Evolutionary conservation across 2,888 invertebrate genomes (phyloP), one percentile per base, ranked within the genome.

Genomic region (Aleiodes testaceus): DNA sequence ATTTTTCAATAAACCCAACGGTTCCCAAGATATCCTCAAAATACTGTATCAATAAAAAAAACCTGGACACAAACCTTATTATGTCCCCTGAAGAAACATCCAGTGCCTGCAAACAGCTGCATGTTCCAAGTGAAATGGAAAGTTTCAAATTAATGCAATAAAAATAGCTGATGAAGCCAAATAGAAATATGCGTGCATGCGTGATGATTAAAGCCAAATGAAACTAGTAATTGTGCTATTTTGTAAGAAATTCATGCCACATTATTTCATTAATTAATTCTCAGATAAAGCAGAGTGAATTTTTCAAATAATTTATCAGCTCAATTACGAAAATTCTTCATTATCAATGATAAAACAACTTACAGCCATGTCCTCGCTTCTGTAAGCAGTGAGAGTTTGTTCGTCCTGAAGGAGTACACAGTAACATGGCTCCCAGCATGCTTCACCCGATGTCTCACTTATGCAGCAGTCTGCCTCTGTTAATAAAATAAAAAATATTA

Each of bases 301-400:
- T 12, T 45, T 42, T 52, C 6, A 20, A 63, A 45, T 12, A 44
- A 18, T 59, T 16, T 18, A 47, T 47, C 26, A n/a, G n/a, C n/a
- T n/a, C n/a, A n/a, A n/a, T n/a, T n/a, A n/a, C n/a, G n/a, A n/a
- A 61, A 36, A 26, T 59, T 59, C 59, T 2, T 44, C 44, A 53
- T 20, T 53, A 26, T 55, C 16, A 44, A 2, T 18, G 20, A 73
- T n/a, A n/a, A n/a, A 72, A 76, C 63, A 74, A 92, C 93, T 92
- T 84, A 93, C 93, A 88, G 93, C 92, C 88, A 94, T 92, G 87
- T 94, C 93, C 88, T 94, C 94, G 85, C 92, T 93, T 77, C 93
- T 90, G 88, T 94, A 93, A 53, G 93, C 92, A 12, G 93, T 93
- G 84, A 94, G 91, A 72, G 92, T 93, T 83, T 92, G 91, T 79